A percentile compares a stretch with the other conserved stretches of the same genome.
These are phyloP conservation scores for Brachyptera risi DNA, from an alignment of 2,888 invertebrate genomes.

Conservation along the genomic window DNA sequence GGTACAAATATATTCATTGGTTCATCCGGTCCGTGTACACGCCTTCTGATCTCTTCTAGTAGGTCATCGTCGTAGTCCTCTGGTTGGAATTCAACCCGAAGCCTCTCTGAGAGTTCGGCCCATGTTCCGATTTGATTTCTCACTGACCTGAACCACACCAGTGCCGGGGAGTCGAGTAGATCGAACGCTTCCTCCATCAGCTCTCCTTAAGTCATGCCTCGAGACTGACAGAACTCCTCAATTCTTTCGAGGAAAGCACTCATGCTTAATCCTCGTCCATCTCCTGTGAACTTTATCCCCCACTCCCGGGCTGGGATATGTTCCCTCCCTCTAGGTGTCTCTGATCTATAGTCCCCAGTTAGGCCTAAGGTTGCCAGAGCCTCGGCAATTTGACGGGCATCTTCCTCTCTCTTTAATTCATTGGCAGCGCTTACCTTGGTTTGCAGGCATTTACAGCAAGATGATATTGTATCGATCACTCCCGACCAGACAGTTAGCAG, in stretches of 20 bases:
- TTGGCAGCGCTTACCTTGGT: no score
- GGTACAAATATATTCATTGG: not conserved
- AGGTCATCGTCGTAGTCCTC: not conserved
- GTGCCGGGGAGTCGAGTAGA: not conserved
- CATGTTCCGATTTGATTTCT: not conserved
- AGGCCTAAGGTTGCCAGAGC: no score
- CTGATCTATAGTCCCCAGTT: no score
- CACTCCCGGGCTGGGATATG: no score
- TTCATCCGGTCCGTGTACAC: not conserved
- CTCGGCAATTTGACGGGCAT: no score
- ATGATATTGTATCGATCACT: no score
- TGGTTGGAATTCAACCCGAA: not conserved
- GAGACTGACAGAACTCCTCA: not conserved
- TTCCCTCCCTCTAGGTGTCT: no score
- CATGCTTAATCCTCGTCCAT: not conserved
- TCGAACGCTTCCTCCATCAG: not conserved
- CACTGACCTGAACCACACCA: not conserved
- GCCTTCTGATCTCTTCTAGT: not conserved
- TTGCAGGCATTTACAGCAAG: no score
- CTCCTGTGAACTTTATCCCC: no score
- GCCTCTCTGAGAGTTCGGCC: not conserved
- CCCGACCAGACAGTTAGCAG: no score
- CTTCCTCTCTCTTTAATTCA: no score
- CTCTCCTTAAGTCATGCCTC: not conserved
- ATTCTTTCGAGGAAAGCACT: constrained; percentile 8